Conservation (phyloP, 1,140 invertebrate genomes). For the Aphaenogaster floridana region DNA sequence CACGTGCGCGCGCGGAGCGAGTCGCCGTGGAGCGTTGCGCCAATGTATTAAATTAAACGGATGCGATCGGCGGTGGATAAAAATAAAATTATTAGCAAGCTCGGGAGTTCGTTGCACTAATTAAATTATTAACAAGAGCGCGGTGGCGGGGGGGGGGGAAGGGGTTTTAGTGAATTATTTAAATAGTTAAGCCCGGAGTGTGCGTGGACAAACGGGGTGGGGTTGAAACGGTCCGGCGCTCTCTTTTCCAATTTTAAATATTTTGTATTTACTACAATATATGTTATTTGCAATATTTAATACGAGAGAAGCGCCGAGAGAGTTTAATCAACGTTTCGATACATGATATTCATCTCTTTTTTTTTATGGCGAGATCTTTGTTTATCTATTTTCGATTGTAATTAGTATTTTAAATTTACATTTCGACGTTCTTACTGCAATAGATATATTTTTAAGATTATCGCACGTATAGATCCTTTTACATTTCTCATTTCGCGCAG, state of each 20-base stretch:
- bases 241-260: slow-evolving; percentile 31
- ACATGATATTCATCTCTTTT: background rate
- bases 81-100: slow-evolving; percentile 50
- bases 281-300: background rate
- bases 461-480: background rate
- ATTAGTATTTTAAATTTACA: background rate
- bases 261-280: slow-evolving; percentile 7
- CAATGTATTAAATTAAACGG: slow-evolving; percentile 44
- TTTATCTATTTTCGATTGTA: slow-evolving; percentile 6
- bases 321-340: slow-evolving; percentile 18
- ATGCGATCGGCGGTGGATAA: slow-evolving; percentile 44
- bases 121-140: slow-evolving; percentile 27
- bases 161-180: slow-evolving; percentile 25
- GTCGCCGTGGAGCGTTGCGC: slow-evolving; percentile 13
- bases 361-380: background rate
- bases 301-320: background rate
- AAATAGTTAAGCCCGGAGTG: background rate
- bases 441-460: background rate
- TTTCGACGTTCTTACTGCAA: background rate
- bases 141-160: background rate
- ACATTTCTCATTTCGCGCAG: too few relatives aligned
- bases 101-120: background rate
- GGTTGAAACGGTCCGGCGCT: background rate
- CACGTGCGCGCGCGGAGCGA: slow-evolving; percentile 2
- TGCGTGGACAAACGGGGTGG: background rate